Conservation (phyloP, 2,888 invertebrate species). For the Pristionchus maxplancki region DNA sequence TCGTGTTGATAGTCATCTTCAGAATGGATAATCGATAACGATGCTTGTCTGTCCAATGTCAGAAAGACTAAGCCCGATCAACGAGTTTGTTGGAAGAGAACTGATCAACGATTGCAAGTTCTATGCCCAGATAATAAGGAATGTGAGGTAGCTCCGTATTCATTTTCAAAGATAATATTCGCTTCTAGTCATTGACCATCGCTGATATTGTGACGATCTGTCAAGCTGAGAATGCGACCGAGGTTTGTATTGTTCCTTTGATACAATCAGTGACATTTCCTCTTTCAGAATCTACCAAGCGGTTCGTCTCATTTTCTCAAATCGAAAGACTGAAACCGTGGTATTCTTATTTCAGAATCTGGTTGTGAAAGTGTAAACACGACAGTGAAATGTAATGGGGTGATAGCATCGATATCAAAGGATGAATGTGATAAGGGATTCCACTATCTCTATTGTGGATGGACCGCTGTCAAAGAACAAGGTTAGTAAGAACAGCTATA, state of each 20-base stretch:
- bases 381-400: background rate
- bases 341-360: background rate
- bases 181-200: background rate
- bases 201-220: background rate
- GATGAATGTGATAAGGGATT: constrained; percentile 34
- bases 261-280: background rate
- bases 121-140: constrained; percentile 27
- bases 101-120: constrained; percentile 6
- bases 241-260: background rate
- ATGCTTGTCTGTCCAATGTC: background rate
- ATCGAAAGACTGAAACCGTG: background rate
- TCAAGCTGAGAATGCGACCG: background rate
- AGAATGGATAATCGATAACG: constrained; percentile 25
- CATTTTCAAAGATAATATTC: background rate
- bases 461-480: background rate
- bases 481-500: no score
- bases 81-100: constrained; percentile 26
- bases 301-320: background rate
- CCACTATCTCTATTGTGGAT: constrained; percentile 44
- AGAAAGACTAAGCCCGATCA: background rate
- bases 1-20: background rate
- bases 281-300: constrained; percentile 10
- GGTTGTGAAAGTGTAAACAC: background rate
- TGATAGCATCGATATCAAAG: background rate
- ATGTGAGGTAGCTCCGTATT: background rate